Evolutionary conservation across 2,113 vertebrate genomes (phyloP).

Genomic region (Cromileptes altivelis): DNA sequence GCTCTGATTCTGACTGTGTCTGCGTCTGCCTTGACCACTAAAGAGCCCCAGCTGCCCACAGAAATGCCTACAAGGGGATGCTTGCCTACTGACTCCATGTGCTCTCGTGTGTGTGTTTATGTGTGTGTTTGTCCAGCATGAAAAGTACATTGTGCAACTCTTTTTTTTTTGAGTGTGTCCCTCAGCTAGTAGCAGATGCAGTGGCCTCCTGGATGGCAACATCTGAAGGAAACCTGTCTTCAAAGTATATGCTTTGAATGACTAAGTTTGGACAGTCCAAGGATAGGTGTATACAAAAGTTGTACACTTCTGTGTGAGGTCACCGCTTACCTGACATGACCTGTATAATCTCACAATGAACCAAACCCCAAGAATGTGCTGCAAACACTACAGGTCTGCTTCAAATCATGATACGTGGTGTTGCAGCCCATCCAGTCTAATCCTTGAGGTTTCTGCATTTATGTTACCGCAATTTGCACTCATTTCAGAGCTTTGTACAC

Average conservation of each 20-base stretch:
- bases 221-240: slow-evolving; percentile 33
- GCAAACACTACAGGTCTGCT: slow-evolving; percentile 18
- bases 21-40: slow-evolving; percentile 75
- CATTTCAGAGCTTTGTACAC: slow-evolving; percentile 22
- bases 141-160: slow-evolving; percentile 40
- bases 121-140: slow-evolving; percentile 40
- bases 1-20: slow-evolving; percentile 67
- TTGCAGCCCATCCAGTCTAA: slow-evolving; percentile 8
- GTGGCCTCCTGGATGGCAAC: slow-evolving; percentile 24
- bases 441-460: slow-evolving; percentile 17
- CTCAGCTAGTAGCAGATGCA: slow-evolving; percentile 28
- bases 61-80: slow-evolving; percentile 69
- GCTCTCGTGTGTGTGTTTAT: slow-evolving; percentile 14
- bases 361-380: background rate
- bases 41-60: slow-evolving; percentile 71
- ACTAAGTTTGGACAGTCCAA: slow-evolving; percentile 15
- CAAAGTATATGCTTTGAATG: slow-evolving; percentile 16
- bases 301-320: slow-evolving; percentile 7
- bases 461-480: slow-evolving; percentile 12
- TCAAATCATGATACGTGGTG: slow-evolving; percentile 29
- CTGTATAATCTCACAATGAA: background rate
- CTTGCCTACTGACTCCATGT: slow-evolving; percentile 54
- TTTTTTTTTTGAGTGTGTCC: slow-evolving; percentile 21
- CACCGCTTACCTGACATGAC: background rate
- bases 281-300: background rate